Base-by-base conservation (phyloP, 2,113 vertebrate species). In the Heterotis niloticus region DNA sequence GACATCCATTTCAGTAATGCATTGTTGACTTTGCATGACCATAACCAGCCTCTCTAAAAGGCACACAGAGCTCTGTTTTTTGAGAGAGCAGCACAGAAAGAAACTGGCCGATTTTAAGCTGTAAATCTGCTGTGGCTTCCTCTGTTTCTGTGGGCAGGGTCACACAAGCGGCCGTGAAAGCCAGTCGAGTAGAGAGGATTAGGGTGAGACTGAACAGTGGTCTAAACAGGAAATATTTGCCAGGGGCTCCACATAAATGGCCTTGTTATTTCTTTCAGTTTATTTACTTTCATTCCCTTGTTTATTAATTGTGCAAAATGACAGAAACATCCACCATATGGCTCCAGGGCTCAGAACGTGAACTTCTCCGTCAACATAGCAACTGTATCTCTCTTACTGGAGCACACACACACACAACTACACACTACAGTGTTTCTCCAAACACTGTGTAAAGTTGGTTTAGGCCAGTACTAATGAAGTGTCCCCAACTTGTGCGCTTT, bases 181-280 rank as follows among this genome's bases (percentile, higher is more conserved):
- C 67, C 64, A 74, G 57, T 79, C 68, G 28, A 73, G 67, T 60
- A 52, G 78, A 74, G 76, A 77, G 77, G 79, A 83, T 81, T 83
- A 76, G 76, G 65, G 51, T 79, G 64, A 81, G 74, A 80, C 28
- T 79, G 74, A 83, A 65, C 78, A 81, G 81, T 80, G 78, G 70
- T 78, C 80, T 79, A 81, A 80, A 83, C 56, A 76, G 81, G 76
- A 81, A 78, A 81, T 29, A 59, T 57, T 79, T 74, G 66, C 52
- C 64, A 80, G 80, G 52, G 76, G 51, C 76, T 72, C 56, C 24
- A 82, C 79, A 75, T 81, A 84, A 81, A 81, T 80, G 79, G 74
- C 78, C 54, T 14, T 52, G 64, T 74, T 68, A 74, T 79, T 83
- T 78, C 78, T 77, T 64, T 75, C 59, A 29, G 72, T 70, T 74